Base-by-base conservation (phyloP, 2,113 vertebrate genomes). In the Coracopsis vasa region DNA sequence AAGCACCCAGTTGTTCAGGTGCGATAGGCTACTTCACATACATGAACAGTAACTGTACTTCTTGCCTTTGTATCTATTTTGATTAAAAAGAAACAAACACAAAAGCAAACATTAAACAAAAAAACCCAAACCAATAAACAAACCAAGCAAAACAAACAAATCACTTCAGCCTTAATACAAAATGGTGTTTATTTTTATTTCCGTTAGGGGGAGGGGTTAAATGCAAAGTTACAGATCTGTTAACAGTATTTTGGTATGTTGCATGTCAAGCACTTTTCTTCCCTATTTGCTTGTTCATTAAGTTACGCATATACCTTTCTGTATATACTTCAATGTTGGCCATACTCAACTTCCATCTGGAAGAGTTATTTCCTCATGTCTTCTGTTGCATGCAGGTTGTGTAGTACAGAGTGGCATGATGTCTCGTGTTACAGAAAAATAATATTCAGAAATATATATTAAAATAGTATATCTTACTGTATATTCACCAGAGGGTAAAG, bases 241-340 rank as follows among this genome's bases (percentile, higher is more conserved):
- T 87, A 90, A 12, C 13, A 41, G 28, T 50, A 10, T 64, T 90
- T 62, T 61, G 58, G 7, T 1, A 0, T 51, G 33, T 73, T 83
- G 24, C 5, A 8, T 6, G 24, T 82, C 29, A 71, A 14, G 0
- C 6, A 2, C 39, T 91, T 82, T 86, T 90, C 37, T 86, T 91
- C 14, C 10, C 0, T 2, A 11, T 90, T 77, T 83, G 10, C 25
- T 88, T 82, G 45, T 71, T 93, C 16, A 3, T 94, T 60, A 60
- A 44, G n/a, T n/a, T 83, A 7, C 2, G 0, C 0, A 2, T 39
- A 9, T 47, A 47, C 29, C 16, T 77, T 61, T 23, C 20, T 37
- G 15, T 41, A 3, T 60, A 13, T 33, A 33, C 42, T 71, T 79
- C 2, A 62, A 3, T 29, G 11, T 51, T 72, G 12, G 54, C 29